These are phyloP conservation scores for Micrastur ruficollis DNA, from an alignment of 2,797 vertebrate species.

Conservation along the genomic window DNA sequence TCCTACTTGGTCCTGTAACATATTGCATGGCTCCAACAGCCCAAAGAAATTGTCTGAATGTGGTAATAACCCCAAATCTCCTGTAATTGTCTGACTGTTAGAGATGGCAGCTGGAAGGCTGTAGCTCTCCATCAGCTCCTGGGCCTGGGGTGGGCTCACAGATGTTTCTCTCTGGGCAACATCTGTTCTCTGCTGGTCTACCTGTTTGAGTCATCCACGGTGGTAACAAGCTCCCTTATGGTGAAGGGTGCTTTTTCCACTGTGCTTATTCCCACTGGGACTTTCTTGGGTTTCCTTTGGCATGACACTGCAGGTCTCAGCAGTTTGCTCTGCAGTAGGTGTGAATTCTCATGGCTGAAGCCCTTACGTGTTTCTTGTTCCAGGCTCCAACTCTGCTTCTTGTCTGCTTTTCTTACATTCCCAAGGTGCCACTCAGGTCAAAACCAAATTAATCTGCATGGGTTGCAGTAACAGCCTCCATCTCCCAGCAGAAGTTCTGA, in stretches of 20 bases:
- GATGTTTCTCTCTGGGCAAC: not conserved
- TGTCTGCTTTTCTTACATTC: fast-evolving
- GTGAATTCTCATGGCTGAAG: not conserved
- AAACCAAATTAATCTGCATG: not conserved
- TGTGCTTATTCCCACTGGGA: not conserved
- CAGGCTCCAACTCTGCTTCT: not conserved
- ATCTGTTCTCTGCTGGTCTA: not conserved
- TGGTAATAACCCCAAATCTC: not conserved
- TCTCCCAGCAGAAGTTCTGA: not conserved
- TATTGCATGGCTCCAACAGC: not conserved
- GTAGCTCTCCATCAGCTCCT: not conserved
- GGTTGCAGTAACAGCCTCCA: not conserved
- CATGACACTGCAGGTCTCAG: fast-evolving
- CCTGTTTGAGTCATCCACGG: not conserved
- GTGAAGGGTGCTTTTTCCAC: not conserved
- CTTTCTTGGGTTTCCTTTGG: not conserved
- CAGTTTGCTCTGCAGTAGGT: not conserved
- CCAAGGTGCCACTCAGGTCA: not conserved
- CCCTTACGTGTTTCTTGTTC: not conserved
- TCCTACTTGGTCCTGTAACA: not conserved
- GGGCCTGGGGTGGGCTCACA: not conserved
- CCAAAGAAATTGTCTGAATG: fast-evolving
- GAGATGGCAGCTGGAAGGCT: not conserved
- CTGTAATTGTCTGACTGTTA: not conserved
- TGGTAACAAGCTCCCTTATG: not conserved